Conservation (phyloP, 2,888 invertebrate species). For the Cheilosia scutellata region DNA sequence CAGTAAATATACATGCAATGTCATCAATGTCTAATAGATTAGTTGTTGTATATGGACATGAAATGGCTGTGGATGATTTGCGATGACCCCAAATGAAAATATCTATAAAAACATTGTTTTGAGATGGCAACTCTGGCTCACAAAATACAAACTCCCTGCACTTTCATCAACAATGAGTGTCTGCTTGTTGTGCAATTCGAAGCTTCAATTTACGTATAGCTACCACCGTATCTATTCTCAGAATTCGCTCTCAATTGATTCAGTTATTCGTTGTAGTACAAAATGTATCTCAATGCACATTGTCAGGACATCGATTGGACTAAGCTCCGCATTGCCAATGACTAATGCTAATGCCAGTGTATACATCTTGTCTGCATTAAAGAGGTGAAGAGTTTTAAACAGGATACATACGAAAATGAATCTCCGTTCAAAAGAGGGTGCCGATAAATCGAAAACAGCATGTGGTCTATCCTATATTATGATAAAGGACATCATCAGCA, state of each 20-base stretch:
- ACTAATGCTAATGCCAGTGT: slow-evolving; percentile 65
- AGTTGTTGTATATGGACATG: too few species aligned
- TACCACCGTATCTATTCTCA: slow-evolving; percentile 31
- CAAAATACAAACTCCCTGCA: background rate
- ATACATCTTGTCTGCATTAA: slow-evolving; percentile 52
- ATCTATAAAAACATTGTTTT: background rate
- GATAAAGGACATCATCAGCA: slow-evolving; percentile 69
- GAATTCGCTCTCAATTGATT: slow-evolving; percentile 42
- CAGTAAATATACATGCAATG: too few species aligned
- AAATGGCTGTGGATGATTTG: too few species aligned
- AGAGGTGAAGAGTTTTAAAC: slow-evolving; percentile 30
- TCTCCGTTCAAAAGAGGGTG: slow-evolving; percentile 39
- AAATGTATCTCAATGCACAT: slow-evolving; percentile 23
- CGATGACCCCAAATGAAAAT: background rate
- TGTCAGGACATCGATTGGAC: slow-evolving; percentile 48
- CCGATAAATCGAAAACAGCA: slow-evolving; percentile 63
- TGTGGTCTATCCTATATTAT: slow-evolving; percentile 59
- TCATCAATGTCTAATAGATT: too few species aligned
- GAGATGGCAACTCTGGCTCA: slow-evolving; percentile 11
- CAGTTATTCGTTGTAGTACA: slow-evolving; percentile 1
- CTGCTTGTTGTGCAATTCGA: slow-evolving; percentile 19
- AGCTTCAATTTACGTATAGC: slow-evolving; percentile 28
- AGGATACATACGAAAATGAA: slow-evolving; percentile 66
- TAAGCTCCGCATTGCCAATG: slow-evolving; percentile 63
- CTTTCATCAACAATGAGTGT: slow-evolving; percentile 18